Evolutionary conservation across 2,888 invertebrate species (phyloP), one percentile per base, ranked within the genome.

Genomic region (Oligia fasciuncula): DNA sequence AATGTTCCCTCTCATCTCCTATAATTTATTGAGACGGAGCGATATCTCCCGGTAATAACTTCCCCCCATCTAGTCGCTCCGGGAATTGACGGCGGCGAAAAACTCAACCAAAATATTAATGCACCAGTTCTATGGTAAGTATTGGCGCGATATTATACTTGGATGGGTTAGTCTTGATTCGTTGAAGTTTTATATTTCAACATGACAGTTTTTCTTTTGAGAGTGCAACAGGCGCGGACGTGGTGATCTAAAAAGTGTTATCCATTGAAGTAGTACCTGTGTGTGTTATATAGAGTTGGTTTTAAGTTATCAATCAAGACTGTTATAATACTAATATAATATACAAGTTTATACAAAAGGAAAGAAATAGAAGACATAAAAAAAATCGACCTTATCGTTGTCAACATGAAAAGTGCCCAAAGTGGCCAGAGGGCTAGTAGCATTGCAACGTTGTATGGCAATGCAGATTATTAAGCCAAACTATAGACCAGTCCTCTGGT

Each of bases 51-150:
- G 88, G 88, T 89, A 89, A 88, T 92, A 91, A 91, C 89, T 86
- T 85, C 85, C 87, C 91, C 90, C 87, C 79, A 87, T 92, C 92
- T 92, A 91, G 89, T 87, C 90, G 87, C 95, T 93, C 93, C 89
- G 96, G 96, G 96, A 96, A 96, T 96, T 95, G 94, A 88, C 89
- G 95, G 94, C 94, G 96, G 95, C 93, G 96, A 97, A 97, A 97
- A 97, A 97, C 96, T 96, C 95, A 94, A 95, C 95, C 96, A 93
- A 96, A 97, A 96, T 97, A 97, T 97, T 96, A 97, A 97, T 96
- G 95, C 95, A 94, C 91, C 93, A 92, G 91, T 92, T 92, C 95
- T 94, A 94, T 92, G 93, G 94, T 92, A 94, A 95, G 95, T 95
- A 97, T 96, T 94, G 96, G 93, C 90, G 93, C 85, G 90, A 92